phyloP scores from a whole-genome alignment of 2,888 invertebrate species.

The Octodonta nipae region DNA sequence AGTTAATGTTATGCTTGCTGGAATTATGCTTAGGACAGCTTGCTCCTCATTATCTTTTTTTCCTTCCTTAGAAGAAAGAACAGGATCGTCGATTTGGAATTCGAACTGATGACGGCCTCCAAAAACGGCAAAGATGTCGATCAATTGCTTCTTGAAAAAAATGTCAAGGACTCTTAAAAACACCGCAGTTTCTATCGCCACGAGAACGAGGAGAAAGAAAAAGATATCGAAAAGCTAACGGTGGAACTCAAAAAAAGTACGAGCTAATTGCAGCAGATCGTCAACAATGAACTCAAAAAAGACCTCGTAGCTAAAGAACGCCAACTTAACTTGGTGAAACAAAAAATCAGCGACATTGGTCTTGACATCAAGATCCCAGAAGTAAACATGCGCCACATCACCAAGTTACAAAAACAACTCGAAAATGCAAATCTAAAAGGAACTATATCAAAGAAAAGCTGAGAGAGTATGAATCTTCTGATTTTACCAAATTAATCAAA shows the following conservation, averaged over 20 bases:
- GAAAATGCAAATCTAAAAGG: slow-evolving; percentile 24
- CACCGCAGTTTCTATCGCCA: slow-evolving; percentile 17
- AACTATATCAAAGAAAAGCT: too few species aligned
- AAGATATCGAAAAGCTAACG: slow-evolving; percentile 41
- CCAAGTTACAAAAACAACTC: slow-evolving; percentile 23
- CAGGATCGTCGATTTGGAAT: slow-evolving; percentile 30
- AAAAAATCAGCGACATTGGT: slow-evolving; percentile 27
- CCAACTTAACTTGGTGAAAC: slow-evolving; percentile 26
- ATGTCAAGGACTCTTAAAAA: slow-evolving; percentile 26
- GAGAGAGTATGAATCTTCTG: too few species aligned
- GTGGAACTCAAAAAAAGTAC: slow-evolving; percentile 34
- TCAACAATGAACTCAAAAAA: slow-evolving; percentile 39
- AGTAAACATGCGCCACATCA: slow-evolving; percentile 18
- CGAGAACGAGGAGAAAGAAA: slow-evolving; percentile 42
- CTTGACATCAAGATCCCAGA: slow-evolving; percentile 20
- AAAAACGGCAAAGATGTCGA: slow-evolving; percentile 8
- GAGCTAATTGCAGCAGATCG: slow-evolving; percentile 36
- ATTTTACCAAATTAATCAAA: too few species aligned
- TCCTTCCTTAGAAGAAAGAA: too few species aligned
- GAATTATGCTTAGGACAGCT: too few species aligned
- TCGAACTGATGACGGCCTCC: slow-evolving; percentile 26
- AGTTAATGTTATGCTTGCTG: too few species aligned
- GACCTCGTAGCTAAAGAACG: slow-evolving; percentile 33
- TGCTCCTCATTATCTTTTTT: too few species aligned
- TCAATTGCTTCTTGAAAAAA: slow-evolving; percentile 15